Evolutionary conservation across 2,113 vertebrate species (phyloP).

Genomic region (Takifugu flavidus): DNA sequence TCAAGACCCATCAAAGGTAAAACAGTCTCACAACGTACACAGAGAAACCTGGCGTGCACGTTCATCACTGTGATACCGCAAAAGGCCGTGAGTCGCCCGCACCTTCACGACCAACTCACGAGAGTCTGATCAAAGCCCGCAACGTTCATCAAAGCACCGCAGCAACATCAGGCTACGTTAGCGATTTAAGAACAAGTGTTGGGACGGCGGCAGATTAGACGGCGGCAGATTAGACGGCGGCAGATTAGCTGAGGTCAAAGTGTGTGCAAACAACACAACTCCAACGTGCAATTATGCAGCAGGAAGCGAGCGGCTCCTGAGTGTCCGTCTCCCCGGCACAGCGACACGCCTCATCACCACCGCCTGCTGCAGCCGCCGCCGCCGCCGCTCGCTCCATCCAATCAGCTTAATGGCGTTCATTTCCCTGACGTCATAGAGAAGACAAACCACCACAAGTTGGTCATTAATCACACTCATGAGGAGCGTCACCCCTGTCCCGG

Average conservation of each 20-base stretch:
- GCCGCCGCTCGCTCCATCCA: conserved; percentile 37
- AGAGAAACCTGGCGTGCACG: too few relatives aligned
- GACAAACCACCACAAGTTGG: conserved; percentile 39
- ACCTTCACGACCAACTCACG: neutral
- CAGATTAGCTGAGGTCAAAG: too few relatives aligned
- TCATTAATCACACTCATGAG: conserved; percentile 36
- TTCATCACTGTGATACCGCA: too few relatives aligned
- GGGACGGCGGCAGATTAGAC: too few relatives aligned
- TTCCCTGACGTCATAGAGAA: conserved; percentile 48
- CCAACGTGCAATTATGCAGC: too few relatives aligned
- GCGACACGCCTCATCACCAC: conserved; percentile 15
- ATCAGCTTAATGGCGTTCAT: conserved; percentile 51
- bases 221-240: too few relatives aligned
- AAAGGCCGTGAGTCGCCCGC: too few relatives aligned
- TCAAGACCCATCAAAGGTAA: neutral
- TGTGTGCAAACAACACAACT: too few relatives aligned
- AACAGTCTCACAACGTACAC: neutral
- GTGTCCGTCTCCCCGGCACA: neutral
- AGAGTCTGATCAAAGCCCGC: neutral
- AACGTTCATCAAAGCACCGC: too few relatives aligned
- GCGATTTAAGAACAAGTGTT: too few relatives aligned
- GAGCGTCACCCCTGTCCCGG: conserved; percentile 13
- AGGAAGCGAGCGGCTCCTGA: neutral
- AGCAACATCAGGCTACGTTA: too few relatives aligned
- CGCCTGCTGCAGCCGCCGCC: conserved; percentile 15